A percentile compares a stretch with the other conserved stretches of the same genome.
Conservation (phyloP, 2,113 vertebrate species). For the Microcebus griseorufus region DNA sequence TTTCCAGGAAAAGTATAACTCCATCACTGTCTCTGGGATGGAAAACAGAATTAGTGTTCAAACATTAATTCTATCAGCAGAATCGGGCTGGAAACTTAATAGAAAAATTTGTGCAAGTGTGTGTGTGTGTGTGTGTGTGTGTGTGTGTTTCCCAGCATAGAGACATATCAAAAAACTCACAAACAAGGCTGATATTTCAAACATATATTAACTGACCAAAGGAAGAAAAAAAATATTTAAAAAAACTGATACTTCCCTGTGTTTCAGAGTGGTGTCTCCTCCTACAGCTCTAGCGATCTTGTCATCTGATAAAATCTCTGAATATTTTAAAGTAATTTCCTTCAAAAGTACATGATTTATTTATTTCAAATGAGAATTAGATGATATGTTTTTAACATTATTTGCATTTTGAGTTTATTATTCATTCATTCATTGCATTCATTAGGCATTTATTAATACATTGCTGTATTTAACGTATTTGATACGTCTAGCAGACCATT, state of each 20-base stretch:
- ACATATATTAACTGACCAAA: not conserved
- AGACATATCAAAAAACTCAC: not conserved
- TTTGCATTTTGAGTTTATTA: constrained; percentile 22
- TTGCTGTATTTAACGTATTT: not conserved
- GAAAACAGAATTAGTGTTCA: not conserved
- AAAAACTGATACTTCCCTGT: not conserved
- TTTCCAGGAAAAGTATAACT: not conserved
- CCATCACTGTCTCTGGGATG: not conserved
- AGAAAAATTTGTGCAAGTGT: not conserved
- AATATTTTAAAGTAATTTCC: constrained; percentile 24
- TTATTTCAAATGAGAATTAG: constrained; percentile 27
- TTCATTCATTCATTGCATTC: not conserved
- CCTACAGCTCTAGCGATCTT: not conserved
- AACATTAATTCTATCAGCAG: not conserved
- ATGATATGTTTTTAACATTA: not conserved
- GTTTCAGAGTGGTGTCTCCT: not conserved
- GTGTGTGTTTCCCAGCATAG: not conserved
- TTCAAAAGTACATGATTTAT: constrained; percentile 8
- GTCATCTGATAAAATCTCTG: not conserved
- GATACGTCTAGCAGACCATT: not conserved
- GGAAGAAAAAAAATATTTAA: not conserved
- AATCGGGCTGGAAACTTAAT: not conserved
- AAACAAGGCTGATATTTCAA: not conserved
- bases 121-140: not conserved
- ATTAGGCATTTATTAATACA: not conserved